Base-by-base conservation (phyloP, 2,888 invertebrate species). In the Tetragnatha montana region DNA sequence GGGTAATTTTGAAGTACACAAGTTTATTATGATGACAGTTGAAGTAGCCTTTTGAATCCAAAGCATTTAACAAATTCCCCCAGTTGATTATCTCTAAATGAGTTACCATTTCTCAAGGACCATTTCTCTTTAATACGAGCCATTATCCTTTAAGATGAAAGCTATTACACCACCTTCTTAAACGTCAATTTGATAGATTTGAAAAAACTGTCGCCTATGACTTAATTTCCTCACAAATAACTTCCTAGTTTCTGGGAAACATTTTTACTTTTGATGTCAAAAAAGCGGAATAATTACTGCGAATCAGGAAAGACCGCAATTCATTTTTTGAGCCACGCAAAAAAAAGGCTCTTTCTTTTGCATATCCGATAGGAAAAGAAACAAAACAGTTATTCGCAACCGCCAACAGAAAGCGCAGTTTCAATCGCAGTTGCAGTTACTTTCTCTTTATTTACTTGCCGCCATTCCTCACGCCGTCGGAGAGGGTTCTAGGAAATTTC, bases 401-500 rank as follows among this genome's bases (percentile, higher is more conserved):
- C 71, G 19, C 8, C 49, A 14, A 70, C 70, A 81, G 69, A 69
- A 80, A 70, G n/a, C 60, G 49, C 21, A 50, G 49, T 14, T 81
- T 70, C 49, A 71, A 80, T 80, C 19, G 69, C 2, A 21, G 50
- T 71, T 49, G 71, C 49, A 71, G 81, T 81, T 81, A 81, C 70
- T 81, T 71, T 81, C 70, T 12, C 47, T 70, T 71, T 19, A 60
- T 60, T 69, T 81, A 21, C 50, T 70, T n/a, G 10, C 50, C 3
- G 14, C 60, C 60, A 70, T 68, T 78, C 14, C 60, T 78, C 22
- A 81, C 21, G 49, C 50, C 69, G 70, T 71, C 50, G 49, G 35
- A 49, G 49, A 50, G 70, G 17, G 21, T 19, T 35, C 35, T 35
- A 35, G 35, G 4, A 35, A 35, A 35, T 35, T 35, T 35, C 35